A percentile compares a stretch with the other conserved stretches of the same genome.
phyloP scores from a whole-genome alignment of 2,113 vertebrate species.

The Lanius ludovicianus region DNA sequence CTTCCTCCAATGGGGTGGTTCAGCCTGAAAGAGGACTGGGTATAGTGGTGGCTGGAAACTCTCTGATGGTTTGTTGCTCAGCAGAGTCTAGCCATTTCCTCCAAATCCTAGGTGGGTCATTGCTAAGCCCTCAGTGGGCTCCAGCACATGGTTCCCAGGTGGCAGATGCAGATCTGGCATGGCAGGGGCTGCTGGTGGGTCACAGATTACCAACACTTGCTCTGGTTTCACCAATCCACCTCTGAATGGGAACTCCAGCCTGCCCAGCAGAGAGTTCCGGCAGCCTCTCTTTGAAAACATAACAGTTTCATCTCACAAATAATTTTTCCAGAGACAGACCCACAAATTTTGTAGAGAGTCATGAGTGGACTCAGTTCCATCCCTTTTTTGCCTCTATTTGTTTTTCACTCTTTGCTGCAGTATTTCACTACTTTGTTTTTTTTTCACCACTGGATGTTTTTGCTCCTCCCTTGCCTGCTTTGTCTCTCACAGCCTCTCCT shows the following conservation, averaged over 20 bases:
- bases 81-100: background rate
- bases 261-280: rapidly evolving
- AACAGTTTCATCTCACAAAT: background rate
- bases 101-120: rapidly evolving
- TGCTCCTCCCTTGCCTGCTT: background rate
- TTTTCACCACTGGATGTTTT: background rate
- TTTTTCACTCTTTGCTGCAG: slow-evolving; percentile 2
- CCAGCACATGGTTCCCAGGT: background rate
- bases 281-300: background rate
- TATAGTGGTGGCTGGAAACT: background rate
- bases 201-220: background rate
- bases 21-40: background rate
- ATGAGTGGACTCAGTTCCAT: background rate
- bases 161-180: background rate
- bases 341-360: background rate
- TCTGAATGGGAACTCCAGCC: background rate
- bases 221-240: background rate
- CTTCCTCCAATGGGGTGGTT: background rate
- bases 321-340: background rate
- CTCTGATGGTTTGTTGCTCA: background rate
- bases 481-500: background rate
- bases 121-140: background rate
- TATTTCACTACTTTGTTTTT: background rate
- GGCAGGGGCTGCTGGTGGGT: background rate
- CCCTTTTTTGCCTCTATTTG: background rate